Evolutionary conservation across 1,140 invertebrate genomes (phyloP).

Genomic region (Diorhabda elongata): DNA sequence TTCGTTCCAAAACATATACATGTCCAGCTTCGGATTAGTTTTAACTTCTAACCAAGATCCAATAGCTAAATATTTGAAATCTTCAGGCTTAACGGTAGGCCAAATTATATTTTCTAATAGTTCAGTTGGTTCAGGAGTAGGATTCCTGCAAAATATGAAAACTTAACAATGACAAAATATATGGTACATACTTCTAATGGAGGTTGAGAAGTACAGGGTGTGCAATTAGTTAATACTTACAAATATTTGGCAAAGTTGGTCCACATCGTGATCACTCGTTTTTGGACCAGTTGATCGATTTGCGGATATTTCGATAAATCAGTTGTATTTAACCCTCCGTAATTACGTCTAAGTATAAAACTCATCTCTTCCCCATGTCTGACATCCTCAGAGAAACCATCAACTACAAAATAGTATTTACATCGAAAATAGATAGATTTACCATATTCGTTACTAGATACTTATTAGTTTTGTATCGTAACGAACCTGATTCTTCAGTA

Average conservation of each 20-base stretch:
- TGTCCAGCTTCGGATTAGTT: background rate
- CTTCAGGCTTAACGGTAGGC: constrained; percentile 8
- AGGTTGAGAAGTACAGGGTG: no score
- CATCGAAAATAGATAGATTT: background rate
- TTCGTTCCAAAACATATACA: background rate
- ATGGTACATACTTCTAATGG: no score
- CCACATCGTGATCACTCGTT: constrained; percentile 15
- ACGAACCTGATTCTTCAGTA: constrained; percentile 18
- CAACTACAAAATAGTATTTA: constrained; percentile 6
- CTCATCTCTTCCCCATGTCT: constrained; percentile 13
- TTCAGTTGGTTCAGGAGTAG: constrained; percentile 19
- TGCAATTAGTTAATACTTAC: constrained; percentile 12
- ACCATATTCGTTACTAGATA: background rate
- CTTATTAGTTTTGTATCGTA: background rate
- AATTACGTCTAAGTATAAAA: constrained; percentile 12
- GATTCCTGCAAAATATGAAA: constrained; percentile 15
- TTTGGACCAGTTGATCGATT: constrained; percentile 15
- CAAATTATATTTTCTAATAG: constrained; percentile 22
- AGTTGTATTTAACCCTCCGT: constrained; percentile 12
- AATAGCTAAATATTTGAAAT: constrained; percentile 21
- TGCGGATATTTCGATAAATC: constrained; percentile 23
- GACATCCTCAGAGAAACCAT: constrained; percentile 10
- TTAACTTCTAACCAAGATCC: constrained; percentile 14
- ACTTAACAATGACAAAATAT: background rate
- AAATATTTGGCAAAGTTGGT: constrained; percentile 23